These are phyloP conservation scores for Ceratina japonica DNA, from an alignment of 1,140 invertebrate species.

Conservation along the genomic window DNA sequence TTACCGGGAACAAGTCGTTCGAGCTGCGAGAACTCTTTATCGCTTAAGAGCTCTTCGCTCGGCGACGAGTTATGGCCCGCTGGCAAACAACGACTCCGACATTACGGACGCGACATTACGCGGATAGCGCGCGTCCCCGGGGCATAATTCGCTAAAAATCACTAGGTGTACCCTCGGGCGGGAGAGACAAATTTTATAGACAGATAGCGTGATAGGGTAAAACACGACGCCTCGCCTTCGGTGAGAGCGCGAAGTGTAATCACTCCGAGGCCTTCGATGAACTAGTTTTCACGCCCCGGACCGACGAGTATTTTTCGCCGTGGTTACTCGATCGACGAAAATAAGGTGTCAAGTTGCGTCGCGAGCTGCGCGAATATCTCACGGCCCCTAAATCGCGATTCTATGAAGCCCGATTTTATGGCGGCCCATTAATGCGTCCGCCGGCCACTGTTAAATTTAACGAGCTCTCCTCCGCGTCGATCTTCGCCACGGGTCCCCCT, in stretches of 20 bases:
- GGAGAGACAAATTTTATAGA: neutral
- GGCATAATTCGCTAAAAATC: neutral
- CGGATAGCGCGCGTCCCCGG: neutral
- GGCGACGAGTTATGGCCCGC: slow-evolving; percentile 25
- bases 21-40: slow-evolving; percentile 7
- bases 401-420: slow-evolving; percentile 33
- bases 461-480: slow-evolving; percentile 17
- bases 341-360: slow-evolving; percentile 14
- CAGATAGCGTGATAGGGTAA: neutral
- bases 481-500: neutral
- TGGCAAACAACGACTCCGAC: slow-evolving; percentile 45
- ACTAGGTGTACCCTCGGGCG: no score
- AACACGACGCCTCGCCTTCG: neutral
- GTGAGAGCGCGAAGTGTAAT: neutral
- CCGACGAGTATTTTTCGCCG: neutral
- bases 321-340: slow-evolving; percentile 12
- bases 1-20: neutral
- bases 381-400: neutral
- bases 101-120: slow-evolving; percentile 57
- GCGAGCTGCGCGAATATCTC: neutral
- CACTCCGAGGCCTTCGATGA: neutral
- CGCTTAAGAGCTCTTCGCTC: slow-evolving; percentile 3
- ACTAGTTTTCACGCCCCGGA: neutral
- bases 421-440: slow-evolving; percentile 23
- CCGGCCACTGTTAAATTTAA: slow-evolving; percentile 40